Conservation (phyloP, 2,888 invertebrate species). For the Orthosia cruda region DNA sequence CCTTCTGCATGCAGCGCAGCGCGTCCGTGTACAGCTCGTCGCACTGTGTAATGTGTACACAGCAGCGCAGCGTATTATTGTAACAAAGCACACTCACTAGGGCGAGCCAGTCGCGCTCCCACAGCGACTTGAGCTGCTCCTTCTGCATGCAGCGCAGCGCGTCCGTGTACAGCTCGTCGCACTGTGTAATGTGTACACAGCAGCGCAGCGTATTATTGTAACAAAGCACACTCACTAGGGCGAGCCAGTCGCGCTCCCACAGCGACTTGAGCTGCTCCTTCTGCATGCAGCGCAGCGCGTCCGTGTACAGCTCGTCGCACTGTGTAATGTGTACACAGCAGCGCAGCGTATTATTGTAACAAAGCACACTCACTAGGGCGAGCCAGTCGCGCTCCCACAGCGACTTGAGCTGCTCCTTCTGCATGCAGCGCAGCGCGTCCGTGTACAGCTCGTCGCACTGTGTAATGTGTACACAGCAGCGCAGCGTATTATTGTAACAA, state of each 20-base stretch:
- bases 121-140: too few species aligned
- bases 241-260: conserved; percentile 98
- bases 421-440: conserved; percentile 97
- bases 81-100: too few species aligned
- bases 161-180: too few species aligned
- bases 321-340: conserved; percentile 84
- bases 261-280: conserved; percentile 95
- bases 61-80: too few species aligned
- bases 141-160: too few species aligned
- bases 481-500: too few species aligned
- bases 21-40: too few species aligned
- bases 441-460: conserved; percentile 98
- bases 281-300: conserved; percentile 97
- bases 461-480: neutral
- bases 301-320: conserved; percentile 98
- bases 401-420: conserved; percentile 95
- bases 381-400: conserved; percentile 98
- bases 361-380: conserved; percentile 91
- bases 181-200: neutral
- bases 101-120: too few species aligned
- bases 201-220: too few species aligned
- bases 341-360: too few species aligned
- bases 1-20: too few species aligned
- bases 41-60: too few species aligned
- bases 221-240: conserved; percentile 90